Evolutionary conservation across 2,113 vertebrate species (phyloP).

Genomic region (Chamaetylas fuelleborni): DNA sequence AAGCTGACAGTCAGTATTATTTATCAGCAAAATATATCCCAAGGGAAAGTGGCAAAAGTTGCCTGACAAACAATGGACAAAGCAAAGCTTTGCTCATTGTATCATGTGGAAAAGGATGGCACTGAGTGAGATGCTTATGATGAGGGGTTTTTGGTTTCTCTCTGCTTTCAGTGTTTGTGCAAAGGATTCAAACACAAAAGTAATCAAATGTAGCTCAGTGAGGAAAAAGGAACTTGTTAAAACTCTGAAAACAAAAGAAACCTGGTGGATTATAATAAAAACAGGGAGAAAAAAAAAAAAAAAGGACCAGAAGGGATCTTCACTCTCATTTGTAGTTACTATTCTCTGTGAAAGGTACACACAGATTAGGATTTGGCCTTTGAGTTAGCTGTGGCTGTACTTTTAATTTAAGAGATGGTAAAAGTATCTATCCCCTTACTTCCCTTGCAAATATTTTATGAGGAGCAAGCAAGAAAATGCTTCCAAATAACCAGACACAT

Average conservation of each 20-base stretch:
- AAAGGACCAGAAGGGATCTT: background rate
- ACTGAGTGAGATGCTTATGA: background rate
- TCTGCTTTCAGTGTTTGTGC: background rate
- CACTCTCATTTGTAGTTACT: background rate
- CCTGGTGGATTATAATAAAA: background rate
- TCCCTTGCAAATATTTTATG: background rate
- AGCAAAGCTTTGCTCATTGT: background rate
- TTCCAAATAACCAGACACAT: background rate
- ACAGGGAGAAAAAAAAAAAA: background rate
- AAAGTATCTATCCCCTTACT: background rate
- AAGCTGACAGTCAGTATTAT: background rate
- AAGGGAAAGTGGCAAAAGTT: background rate
- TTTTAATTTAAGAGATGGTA: background rate
- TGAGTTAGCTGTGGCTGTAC: background rate
- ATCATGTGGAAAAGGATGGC: background rate
- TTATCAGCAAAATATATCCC: background rate
- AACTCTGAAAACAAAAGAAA: background rate
- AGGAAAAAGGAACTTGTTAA: background rate
- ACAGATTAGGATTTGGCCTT: background rate
- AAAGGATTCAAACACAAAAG: background rate
- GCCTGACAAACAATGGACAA: background rate
- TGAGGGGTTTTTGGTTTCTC: background rate
- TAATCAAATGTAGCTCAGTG: background rate
- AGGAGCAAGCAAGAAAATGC: background rate
- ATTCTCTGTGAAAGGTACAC: background rate